Conservation (phyloP, 2,113 vertebrate species). For the Phoxinus phoxinus region DNA sequence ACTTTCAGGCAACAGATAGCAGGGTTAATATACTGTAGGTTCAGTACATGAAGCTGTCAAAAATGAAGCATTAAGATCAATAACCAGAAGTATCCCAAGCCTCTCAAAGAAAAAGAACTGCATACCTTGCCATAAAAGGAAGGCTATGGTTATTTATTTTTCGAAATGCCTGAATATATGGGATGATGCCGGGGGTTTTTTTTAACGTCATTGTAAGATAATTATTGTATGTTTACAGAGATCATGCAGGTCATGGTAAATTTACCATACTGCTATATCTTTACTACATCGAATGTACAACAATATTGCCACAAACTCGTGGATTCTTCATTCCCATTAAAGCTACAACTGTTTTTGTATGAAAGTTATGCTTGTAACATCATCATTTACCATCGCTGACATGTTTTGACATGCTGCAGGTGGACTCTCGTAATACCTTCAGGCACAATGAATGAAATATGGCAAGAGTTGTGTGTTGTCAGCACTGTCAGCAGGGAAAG, state of each 20-base stretch:
- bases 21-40: neutral
- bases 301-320: neutral
- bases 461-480: constrained; percentile 9
- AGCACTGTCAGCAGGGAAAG: neutral
- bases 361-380: neutral
- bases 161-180: neutral
- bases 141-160: neutral
- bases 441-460: neutral
- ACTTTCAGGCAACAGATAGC: neutral
- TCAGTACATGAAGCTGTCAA: constrained; percentile 22
- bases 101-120: neutral
- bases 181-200: too few species aligned
- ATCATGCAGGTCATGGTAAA: neutral
- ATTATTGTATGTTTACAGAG: too few species aligned
- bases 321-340: neutral
- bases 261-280: neutral
- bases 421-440: neutral
- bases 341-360: neutral
- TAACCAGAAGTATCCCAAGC: constrained; percentile 1
- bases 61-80: constrained; percentile 28
- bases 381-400: neutral
- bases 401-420: constrained; percentile 16
- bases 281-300: neutral
- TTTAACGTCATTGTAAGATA: neutral
- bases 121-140: constrained; percentile 22